Conservation (phyloP, 1,140 invertebrate species). For the Saxidomus purpurata region DNA sequence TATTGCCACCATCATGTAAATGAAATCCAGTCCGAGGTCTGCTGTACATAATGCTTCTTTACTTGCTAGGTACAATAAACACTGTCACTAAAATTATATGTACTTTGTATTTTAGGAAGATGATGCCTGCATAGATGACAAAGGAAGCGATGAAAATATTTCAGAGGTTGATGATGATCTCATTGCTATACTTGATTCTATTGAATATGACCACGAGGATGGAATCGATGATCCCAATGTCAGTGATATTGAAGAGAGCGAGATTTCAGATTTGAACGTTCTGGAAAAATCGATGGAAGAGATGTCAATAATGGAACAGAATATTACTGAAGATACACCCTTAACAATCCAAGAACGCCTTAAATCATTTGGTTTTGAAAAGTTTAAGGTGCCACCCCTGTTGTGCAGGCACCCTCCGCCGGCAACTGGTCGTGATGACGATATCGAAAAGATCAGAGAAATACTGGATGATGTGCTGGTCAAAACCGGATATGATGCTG, state of each 20-base stretch:
- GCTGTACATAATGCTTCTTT: too few relatives aligned
- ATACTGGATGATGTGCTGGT: conserved; percentile 24
- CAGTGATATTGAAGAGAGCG: background rate
- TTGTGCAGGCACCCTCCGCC: conserved; percentile 31
- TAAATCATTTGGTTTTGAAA: background rate
- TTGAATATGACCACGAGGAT: background rate
- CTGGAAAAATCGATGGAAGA: background rate
- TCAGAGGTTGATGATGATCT: background rate
- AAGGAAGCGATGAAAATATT: background rate
- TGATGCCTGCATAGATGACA: background rate
- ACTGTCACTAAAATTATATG: too few relatives aligned
- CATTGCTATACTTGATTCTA: background rate
- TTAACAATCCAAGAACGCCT: background rate
- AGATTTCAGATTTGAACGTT: background rate
- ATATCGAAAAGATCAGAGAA: conserved; percentile 35
- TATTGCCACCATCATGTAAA: too few relatives aligned
- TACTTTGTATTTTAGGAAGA: background rate
- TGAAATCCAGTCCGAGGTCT: too few relatives aligned
- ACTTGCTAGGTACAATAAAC: too few relatives aligned
- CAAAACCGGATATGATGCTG: background rate
- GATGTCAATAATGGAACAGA: background rate
- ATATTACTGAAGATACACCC: background rate
- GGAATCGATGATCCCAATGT: background rate
- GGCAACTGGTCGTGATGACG: conserved; percentile 44
- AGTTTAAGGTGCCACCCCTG: background rate